Conservation (phyloP, 1,140 invertebrate genomes). For the Drosophila lowei region DNA sequence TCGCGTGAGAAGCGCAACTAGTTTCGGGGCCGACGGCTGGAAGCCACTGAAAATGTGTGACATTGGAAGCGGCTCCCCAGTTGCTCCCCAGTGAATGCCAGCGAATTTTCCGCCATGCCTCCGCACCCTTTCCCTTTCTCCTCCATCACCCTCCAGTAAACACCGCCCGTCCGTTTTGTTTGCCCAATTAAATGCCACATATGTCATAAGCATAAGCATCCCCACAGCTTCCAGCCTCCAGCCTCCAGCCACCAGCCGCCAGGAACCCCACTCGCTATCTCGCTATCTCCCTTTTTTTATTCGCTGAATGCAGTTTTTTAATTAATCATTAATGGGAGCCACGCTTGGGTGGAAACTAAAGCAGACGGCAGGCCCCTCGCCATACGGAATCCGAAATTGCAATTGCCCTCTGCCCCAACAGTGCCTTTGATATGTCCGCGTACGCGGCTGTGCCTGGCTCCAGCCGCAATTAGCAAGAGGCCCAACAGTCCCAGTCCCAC, state of each 20-base stretch:
- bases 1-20: slow-evolving; percentile 61
- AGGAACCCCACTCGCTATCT: no score
- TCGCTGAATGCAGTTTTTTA: slow-evolving; percentile 65
- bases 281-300: slow-evolving; percentile 4
- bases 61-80: slow-evolving; percentile 55
- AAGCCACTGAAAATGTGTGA: slow-evolving; percentile 60
- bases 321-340: slow-evolving; percentile 77
- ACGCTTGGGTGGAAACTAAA: slow-evolving; percentile 65
- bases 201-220: slow-evolving; percentile 63
- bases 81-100: not conserved
- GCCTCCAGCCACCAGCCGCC: no score
- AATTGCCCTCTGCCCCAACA: slow-evolving; percentile 24
- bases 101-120: slow-evolving; percentile 2
- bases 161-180: slow-evolving; percentile 66
- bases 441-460: slow-evolving; percentile 9
- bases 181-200: slow-evolving; percentile 79
- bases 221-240: not conserved
- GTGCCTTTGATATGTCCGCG: slow-evolving; percentile 69
- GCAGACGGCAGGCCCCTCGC: slow-evolving; percentile 39
- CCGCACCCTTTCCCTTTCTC: no score
- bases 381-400: slow-evolving; percentile 64
- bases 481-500: slow-evolving; percentile 11
- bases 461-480: slow-evolving; percentile 65
- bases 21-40: slow-evolving; percentile 43
- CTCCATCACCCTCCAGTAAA: slow-evolving; percentile 13